Base-by-base conservation (phyloP, 2,888 invertebrate species). In the Pollenia amentaria region DNA sequence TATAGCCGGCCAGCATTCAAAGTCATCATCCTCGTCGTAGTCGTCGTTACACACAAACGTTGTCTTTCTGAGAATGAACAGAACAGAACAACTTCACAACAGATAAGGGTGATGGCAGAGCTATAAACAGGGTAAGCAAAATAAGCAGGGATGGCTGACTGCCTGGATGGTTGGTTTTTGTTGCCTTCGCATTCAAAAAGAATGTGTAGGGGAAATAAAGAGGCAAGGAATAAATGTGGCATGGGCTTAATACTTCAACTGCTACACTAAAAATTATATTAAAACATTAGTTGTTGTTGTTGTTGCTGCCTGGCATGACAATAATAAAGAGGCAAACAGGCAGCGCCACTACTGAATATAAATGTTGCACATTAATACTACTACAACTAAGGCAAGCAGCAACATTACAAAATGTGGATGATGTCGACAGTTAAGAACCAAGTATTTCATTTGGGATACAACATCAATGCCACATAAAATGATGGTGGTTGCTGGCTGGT, bases 371-470 rank as follows among this genome's bases (percentile, higher is more conserved):
- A 48, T 77, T 42, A 67, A 46, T 60, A 40, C 46, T 60, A 16
- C 57, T 48, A 77, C 53, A 29, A 29, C 29, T 29, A 29, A 29
- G 29, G 29, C 29, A 29, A 62, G 9, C 53, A 62, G 9, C 53
- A 79, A 64, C 51, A 57, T 55, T 64, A 46, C 46, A 73, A 81
- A 81, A 81, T 78, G 86, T 79, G 79, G 79, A 87, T 67, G 79
- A 79, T 62, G 72, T 80, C 79, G 84, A 85, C 75, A 64, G 55
- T 87, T 80, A 72, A 83, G 72, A 79, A 72, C 65, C 65, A 81
- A 81, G 62, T 73, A 80, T 80, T 80, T 77, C 84, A 75, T 60
- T 73, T 79, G 84, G 78, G 73, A 84, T 75, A 79, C 78, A 51
- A 72, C 51, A 76, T 29, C n/a, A 29, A 8, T 55, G 18, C 18